These are phyloP conservation scores for Tubulanus polymorphus DNA, from an alignment of 2,888 invertebrate species.

Conservation along the genomic window DNA sequence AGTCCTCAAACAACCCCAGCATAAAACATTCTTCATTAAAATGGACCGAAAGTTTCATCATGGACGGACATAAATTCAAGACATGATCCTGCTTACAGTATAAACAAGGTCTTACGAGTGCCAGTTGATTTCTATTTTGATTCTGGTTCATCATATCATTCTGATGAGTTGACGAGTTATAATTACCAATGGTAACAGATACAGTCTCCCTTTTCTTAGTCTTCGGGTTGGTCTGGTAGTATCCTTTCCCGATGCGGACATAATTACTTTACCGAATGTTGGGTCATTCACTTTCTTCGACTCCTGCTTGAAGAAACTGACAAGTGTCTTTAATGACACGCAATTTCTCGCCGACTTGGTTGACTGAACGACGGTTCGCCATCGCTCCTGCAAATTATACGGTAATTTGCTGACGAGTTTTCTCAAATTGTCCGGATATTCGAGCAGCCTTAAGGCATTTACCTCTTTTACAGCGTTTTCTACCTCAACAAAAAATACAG, in stretches of 20 bases:
- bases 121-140: no score
- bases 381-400: background rate
- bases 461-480: background rate
- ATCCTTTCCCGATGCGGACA: background rate
- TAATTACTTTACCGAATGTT: conserved; percentile 7
- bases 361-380: background rate
- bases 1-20: conserved; percentile 8
- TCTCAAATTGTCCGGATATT: conserved; percentile 4
- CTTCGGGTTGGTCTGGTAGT: background rate
- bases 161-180: no score
- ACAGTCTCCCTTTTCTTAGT: no score
- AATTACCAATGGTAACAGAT: no score
- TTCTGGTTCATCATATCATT: background rate
- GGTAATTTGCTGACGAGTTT: conserved; percentile 3
- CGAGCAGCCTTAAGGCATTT: background rate
- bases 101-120: background rate
- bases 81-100: background rate
- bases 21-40: background rate
- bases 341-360: background rate
- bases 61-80: no score
- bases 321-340: background rate
- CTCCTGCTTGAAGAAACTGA: background rate
- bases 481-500: background rate
- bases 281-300: conserved; percentile 9
- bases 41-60: no score